Evolutionary conservation across 2,888 invertebrate species (phyloP).

Genomic region (Merodon equestris): DNA sequence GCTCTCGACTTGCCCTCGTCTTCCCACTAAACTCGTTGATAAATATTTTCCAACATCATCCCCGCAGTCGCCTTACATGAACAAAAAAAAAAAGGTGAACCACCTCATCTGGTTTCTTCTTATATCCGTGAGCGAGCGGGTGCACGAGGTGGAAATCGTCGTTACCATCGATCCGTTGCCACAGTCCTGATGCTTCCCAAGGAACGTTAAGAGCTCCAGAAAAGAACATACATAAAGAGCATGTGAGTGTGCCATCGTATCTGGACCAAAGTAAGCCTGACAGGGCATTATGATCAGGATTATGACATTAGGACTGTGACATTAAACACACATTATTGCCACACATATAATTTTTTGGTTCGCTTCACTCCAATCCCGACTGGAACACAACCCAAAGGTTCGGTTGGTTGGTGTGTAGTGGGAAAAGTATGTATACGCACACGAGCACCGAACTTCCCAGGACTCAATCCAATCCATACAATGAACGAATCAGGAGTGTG

Average conservation of each 20-base stretch:
- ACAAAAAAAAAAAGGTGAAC: too few relatives aligned
- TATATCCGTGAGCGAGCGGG: too few relatives aligned
- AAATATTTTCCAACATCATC: too few relatives aligned
- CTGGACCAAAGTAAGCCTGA: conserved; percentile 61
- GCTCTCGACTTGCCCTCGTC: too few relatives aligned
- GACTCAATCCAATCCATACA: background rate
- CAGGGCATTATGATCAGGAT: conserved; percentile 64
- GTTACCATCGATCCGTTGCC: conserved; percentile 18
- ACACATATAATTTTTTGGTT: conserved; percentile 67
- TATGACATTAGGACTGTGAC: conserved; percentile 65
- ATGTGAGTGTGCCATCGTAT: conserved; percentile 11
- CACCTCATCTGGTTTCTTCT: conserved; percentile 5
- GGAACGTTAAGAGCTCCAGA: background rate
- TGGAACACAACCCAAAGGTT: background rate
- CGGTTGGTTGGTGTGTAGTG: too few relatives aligned
- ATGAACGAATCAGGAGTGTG: background rate
- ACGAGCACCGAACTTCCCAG: background rate
- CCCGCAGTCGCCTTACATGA: too few relatives aligned
- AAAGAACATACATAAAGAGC: background rate
- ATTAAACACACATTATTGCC: conserved; percentile 68
- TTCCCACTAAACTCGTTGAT: too few relatives aligned
- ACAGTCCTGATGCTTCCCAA: conserved; percentile 3
- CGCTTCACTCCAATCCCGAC: conserved; percentile 60
- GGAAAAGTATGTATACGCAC: conserved; percentile 10
- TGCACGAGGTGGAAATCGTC: conserved; percentile 14